Percentiles rank a stretch among this genome's conserved stretches.
Evolutionary conservation across 2,888 invertebrate species (phyloP).

Genomic region (Tachystola acroxantha): DNA sequence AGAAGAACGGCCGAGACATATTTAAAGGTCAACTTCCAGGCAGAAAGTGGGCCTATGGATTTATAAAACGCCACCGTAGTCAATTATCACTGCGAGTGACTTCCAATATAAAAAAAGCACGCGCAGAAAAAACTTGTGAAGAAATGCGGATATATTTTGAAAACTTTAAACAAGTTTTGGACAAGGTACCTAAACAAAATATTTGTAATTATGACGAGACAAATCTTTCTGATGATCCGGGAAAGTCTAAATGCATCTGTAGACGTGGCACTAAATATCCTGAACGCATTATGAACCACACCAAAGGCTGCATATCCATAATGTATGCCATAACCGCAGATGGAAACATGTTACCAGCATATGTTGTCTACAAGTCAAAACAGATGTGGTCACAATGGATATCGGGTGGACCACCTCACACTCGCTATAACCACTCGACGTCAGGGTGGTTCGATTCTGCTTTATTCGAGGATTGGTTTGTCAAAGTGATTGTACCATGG

Average conservation of each 20-base stretch:
- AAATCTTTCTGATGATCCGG: conserved; percentile 13
- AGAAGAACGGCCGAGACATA: no score
- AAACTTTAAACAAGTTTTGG: conserved; percentile 9
- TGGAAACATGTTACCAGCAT: conserved; percentile 26
- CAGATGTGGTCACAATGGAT: conserved; percentile 39
- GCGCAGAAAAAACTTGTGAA: no score
- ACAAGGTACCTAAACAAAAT: not conserved
- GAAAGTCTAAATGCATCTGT: conserved; percentile 21
- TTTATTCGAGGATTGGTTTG: conserved; percentile 34
- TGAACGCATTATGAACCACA: conserved; percentile 29
- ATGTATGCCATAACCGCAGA: conserved; percentile 40
- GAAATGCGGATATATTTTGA: not conserved
- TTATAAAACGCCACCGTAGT: not conserved
- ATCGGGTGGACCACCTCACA: conserved; percentile 32
- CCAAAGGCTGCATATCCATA: conserved; percentile 32
- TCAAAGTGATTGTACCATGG: conserved; percentile 13
- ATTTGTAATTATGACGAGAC: conserved; percentile 13
- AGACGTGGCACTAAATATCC: conserved; percentile 33
- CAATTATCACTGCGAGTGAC: not conserved
- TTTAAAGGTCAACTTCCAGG: not conserved
- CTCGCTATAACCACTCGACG: conserved; percentile 36
- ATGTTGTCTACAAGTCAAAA: conserved; percentile 46
- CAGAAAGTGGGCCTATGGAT: not conserved
- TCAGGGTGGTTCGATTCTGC: conserved; percentile 37
- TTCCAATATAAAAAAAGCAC: not conserved